Percentiles rank a stretch among this genome's conserved stretches.
Conservation (phyloP, 2,113 vertebrate genomes). For the Prunella fulvescens region DNA sequence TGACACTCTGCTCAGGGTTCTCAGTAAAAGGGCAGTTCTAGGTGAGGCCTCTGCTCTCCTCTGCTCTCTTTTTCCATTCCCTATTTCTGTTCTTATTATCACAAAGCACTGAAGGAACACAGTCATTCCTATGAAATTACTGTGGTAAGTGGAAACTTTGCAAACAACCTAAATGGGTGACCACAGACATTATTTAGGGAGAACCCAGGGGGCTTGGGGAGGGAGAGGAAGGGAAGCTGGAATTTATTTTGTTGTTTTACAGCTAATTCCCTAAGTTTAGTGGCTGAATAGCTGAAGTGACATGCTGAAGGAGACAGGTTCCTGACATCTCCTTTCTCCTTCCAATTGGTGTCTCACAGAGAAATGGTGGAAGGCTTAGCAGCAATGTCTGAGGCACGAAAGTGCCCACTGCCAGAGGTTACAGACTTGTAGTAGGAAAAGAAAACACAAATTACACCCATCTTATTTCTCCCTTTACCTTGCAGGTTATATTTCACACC, state of each 20-base stretch:
- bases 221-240: not conserved
- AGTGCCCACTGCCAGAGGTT: not conserved
- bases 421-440: not conserved
- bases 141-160: constrained; percentile 19
- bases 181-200: constrained; percentile 33
- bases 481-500: not conserved
- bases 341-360: not conserved
- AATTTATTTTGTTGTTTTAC: not conserved
- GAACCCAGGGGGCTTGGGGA: not conserved
- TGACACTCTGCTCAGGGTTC: not conserved
- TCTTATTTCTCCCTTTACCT: not conserved
- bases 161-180: not conserved
- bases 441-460: not conserved
- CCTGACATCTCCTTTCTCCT: not conserved
- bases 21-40: not conserved
- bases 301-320: not conserved
- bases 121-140: not conserved
- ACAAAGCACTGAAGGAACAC: not conserved
- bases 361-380: not conserved
- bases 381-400: not conserved
- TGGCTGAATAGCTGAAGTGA: not conserved
- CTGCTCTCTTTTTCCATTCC: not conserved
- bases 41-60: not conserved
- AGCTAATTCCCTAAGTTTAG: not conserved
- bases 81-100: not conserved